Base-by-base conservation (phyloP, 2,797 vertebrate species). In the Nasua narica region DNA sequence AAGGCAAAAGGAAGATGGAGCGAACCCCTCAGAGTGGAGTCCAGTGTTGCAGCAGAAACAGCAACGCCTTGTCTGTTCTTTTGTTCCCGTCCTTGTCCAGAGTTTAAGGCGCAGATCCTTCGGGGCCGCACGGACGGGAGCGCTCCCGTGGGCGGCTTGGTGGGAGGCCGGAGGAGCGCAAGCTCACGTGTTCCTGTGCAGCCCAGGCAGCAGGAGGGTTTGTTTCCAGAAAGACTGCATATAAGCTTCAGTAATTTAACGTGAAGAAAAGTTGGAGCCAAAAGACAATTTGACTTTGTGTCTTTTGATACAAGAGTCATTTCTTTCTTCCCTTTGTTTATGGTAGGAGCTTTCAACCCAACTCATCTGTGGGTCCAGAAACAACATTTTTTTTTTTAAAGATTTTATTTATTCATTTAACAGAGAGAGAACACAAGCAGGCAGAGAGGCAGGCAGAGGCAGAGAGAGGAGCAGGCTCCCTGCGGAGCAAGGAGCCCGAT, bases 321-420 rank as follows among this genome's bases (percentile, higher is more conserved):
- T 29, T 0, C 32, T 87, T 69, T 58, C 50, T 37, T 95, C 85
- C 4, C 3, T 27, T 95, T 58, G 84, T 46, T 94, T 87, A 54
- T 62, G 94, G 74, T 78, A 82, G 56, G 40, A 87, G 95, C 89
- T 27, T 37, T 87, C 94, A 94, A 56, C 11, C 13, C 76, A 91
- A 90, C 32, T 97, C 54, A 13, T 62, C 46, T 87, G 5, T 81
- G 11, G 7, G 35, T 97, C 89, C 94, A 97, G 85, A 90, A 97
- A 79, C 19, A 97, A 95, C 94, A 97, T 46, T 65, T 85, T n/a
- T n/a, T n/a, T n/a, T n/a, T n/a, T n/a, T n/a, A n/a, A n/a, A n/a
- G n/a, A n/a, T n/a, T n/a, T n/a, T n/a, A n/a, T n/a, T n/a, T n/a
- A n/a, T n/a, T n/a, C n/a, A n/a, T n/a, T n/a, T n/a, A n/a, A n/a